Evolutionary conservation across 2,888 invertebrate species (phyloP).

Genomic region (Alviniconcha strummeri): DNA sequence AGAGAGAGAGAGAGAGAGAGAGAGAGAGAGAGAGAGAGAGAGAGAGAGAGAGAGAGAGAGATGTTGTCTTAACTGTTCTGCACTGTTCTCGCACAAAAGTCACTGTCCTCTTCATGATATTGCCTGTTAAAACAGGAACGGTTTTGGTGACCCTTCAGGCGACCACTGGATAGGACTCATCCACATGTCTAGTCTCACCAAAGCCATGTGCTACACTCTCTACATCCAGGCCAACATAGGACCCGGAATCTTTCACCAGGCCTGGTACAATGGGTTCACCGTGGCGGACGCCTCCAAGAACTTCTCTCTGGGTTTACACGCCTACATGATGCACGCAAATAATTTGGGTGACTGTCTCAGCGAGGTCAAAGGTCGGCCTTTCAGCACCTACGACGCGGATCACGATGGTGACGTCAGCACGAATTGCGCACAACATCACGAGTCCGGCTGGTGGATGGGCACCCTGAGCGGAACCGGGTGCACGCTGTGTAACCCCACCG

Average conservation of each 20-base stretch:
- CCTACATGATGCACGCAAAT: not conserved
- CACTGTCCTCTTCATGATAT: too few relatives aligned
- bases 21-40: too few relatives aligned
- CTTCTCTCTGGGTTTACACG: not conserved
- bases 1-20: too few relatives aligned
- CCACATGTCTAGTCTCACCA: not conserved
- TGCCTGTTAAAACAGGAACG: not conserved
- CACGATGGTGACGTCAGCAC: constrained; percentile 24
- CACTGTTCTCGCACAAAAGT: too few relatives aligned
- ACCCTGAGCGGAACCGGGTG: not conserved
- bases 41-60: too few relatives aligned
- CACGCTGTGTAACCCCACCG: not conserved
- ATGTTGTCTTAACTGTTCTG: too few relatives aligned
- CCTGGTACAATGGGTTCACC: not conserved
- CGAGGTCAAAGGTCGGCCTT: constrained; percentile 7
- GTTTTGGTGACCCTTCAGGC: not conserved
- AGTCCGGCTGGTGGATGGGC: constrained; percentile 17
- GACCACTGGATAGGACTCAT: constrained; percentile 4
- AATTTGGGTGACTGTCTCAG: not conserved
- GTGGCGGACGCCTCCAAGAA: not conserved
- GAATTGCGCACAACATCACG: constrained; percentile 11
- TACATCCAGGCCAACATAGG: not conserved
- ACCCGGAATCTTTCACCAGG: not conserved
- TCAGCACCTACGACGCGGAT: constrained; percentile 31
- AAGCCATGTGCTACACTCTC: not conserved